Evolutionary conservation across 2,113 vertebrate genomes (phyloP).

Genomic region (Tupaia tana): DNA sequence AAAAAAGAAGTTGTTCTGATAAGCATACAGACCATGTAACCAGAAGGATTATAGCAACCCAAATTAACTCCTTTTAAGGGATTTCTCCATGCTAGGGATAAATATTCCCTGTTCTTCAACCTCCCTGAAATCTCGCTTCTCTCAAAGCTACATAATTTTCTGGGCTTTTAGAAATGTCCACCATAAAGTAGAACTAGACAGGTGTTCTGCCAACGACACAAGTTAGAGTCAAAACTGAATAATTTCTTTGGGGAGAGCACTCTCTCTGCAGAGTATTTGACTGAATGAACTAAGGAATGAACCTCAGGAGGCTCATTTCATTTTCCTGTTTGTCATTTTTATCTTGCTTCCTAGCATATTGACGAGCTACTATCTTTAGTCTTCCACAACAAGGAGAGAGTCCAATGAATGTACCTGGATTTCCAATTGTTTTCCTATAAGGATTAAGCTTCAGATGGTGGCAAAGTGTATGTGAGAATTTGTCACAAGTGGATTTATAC

Average conservation of each 20-base stretch:
- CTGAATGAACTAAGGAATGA: constrained; percentile 30
- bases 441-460: constrained; percentile 41
- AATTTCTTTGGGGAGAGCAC: constrained; percentile 21
- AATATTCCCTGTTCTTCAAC: neutral
- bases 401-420: neutral
- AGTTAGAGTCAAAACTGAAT: constrained; percentile 45
- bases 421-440: constrained; percentile 41
- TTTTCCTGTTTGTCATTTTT: constrained; percentile 39
- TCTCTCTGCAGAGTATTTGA: constrained; percentile 9
- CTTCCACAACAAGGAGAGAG: neutral
- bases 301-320: constrained; percentile 52
- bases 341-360: neutral
- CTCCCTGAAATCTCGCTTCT: neutral
- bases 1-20: neutral
- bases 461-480: constrained; percentile 39
- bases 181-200: neutral
- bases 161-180: neutral
- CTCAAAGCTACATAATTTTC: neutral
- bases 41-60: neutral
- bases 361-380: neutral
- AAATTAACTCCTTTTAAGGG: neutral
- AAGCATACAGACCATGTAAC: neutral
- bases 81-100: neutral
- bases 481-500: constrained; percentile 36
- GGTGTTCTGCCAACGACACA: neutral